phyloP scores from a whole-genome alignment of 2,113 vertebrate genomes.

The Delphinus delphis region DNA sequence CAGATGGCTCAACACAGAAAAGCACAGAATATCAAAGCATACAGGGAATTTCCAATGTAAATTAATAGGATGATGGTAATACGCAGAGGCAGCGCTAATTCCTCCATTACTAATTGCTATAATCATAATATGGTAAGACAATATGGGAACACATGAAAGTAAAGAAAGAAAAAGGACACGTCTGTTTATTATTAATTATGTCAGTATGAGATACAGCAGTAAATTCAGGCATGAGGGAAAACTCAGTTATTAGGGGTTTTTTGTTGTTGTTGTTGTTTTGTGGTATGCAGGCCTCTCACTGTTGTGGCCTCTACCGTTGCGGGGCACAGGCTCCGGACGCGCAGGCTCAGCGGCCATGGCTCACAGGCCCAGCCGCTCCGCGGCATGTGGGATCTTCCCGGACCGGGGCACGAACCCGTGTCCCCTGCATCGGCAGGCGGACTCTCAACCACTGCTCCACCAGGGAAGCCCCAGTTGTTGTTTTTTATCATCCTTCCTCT shows the following conservation, averaged over 20 bases:
- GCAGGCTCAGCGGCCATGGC: no score
- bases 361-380: no score
- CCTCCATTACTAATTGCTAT: constrained; percentile 8
- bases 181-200: background rate
- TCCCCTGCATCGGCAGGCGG: no score
- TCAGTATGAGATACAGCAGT: background rate
- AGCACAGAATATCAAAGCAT: background rate
- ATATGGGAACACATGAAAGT: constrained; percentile 16
- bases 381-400: no score
- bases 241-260: background rate
- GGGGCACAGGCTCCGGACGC: no score
- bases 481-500: background rate
- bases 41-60: constrained; percentile 28
- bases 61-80: constrained; percentile 50
- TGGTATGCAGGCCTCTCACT: no score
- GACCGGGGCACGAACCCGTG: no score
- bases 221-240: background rate
- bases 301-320: no score
- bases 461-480: background rate
- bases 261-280: no score
- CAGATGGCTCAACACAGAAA: constrained; percentile 42
- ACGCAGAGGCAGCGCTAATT: constrained; percentile 12
- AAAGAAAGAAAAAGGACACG: background rate
- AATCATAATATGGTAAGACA: constrained; percentile 40
- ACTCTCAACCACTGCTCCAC: no score